Evolutionary conservation across 2,797 vertebrate genomes (phyloP), one percentile per base, ranked within the genome.

Genomic region (Varecia variegata): DNA sequence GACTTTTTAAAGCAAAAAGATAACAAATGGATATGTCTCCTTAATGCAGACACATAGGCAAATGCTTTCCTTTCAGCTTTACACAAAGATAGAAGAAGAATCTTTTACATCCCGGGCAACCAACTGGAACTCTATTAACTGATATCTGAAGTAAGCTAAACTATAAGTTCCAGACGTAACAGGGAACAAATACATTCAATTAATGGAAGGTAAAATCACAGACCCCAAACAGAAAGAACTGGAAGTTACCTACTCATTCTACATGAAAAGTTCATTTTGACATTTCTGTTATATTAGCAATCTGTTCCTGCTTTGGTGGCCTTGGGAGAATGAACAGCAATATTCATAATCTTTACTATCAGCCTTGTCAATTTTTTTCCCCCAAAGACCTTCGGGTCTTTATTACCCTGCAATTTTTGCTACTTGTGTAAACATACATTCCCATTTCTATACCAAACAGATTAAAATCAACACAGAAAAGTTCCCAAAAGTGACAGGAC

Each of bases 21-120:
- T 7, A 83, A 56, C 13, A 70, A 67, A 86, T 43, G 97, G 79
- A 65, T 87, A 62, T 82, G 81, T 77, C 97, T 97, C 83, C 79
- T 97, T 98, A 97, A 98, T 97, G 96, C 83, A 94, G 88, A 97
- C 74, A 93, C 70, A 73, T 67, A 94, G n/a, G 82, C 74, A 97
- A 97, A 94, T 83, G 38, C 47, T 84, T 98, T 97, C 97, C 83
- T 84, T 98, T 97, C 94, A 93, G 93, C 80, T 96, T 97, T 65
- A 88, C 74, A 82, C 54, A 88, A 76, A 89, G 45, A 38, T 4
- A 85, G n/a, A 14, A 47, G 15, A 96, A 95, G 81, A 60, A n/a
- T 60, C 56, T 80, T 90, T 86, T 54, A 73, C 45, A 62, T 94
- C n/a, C 73, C 74, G 67, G 40, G 79, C 52, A 94, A 65, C 58